These are phyloP conservation scores for Ophion obscuratus DNA, from an alignment of 2,888 invertebrate species.

Conservation along the genomic window DNA sequence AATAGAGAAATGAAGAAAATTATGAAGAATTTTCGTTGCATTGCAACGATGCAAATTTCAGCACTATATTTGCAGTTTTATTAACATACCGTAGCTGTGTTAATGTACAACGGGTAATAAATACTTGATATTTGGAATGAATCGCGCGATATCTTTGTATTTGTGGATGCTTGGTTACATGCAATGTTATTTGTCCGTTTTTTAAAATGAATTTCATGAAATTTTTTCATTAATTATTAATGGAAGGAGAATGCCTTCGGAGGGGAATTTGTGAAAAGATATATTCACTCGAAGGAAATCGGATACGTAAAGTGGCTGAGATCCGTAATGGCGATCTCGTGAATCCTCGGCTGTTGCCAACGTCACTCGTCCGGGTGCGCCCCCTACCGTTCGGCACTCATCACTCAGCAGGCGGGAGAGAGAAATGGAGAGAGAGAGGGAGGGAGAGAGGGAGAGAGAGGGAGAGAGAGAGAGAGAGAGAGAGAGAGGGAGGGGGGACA, in stretches of 20 bases:
- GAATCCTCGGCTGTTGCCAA: slow-evolving; percentile 49
- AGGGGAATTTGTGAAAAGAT: slow-evolving; percentile 28
- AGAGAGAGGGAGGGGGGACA: slow-evolving; percentile 27
- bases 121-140: not conserved
- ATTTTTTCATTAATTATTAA: slow-evolving; percentile 5
- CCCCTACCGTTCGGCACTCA: slow-evolving; percentile 45
- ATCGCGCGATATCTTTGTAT: not conserved
- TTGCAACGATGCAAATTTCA: no score
- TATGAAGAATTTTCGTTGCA: no score
- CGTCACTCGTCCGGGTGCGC: slow-evolving; percentile 25
- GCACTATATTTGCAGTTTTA: no score
- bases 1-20: no score
- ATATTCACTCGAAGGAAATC: slow-evolving; percentile 18
- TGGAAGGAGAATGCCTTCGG: not conserved
- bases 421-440: not conserved
- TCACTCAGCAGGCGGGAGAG: slow-evolving; percentile 3
- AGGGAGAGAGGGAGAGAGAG: not conserved
- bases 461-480: slow-evolving; percentile 1
- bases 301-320: slow-evolving; percentile 33
- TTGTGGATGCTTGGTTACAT: not conserved
- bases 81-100: no score
- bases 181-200: not conserved
- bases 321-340: slow-evolving; percentile 31
- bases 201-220: not conserved
- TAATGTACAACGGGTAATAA: not conserved